These are phyloP conservation scores for Prorops nasuta DNA, from an alignment of 1,140 invertebrate species.

Conservation along the genomic window DNA sequence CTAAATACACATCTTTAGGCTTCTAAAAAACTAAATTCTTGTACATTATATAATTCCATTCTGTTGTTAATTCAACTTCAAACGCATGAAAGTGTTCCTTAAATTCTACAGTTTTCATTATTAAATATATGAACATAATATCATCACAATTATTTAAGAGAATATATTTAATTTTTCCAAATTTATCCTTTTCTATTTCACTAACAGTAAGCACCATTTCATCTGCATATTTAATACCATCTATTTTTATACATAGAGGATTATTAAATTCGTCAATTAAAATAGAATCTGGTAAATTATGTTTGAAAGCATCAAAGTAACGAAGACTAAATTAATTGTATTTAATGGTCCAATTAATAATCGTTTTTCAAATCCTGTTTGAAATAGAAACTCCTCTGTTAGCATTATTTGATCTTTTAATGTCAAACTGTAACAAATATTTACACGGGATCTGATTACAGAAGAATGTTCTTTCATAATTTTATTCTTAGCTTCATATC, in stretches of 20 bases:
- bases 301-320: neutral
- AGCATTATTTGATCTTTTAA: slow-evolving; percentile 1
- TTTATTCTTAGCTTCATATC: slow-evolving; percentile 9
- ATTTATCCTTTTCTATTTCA: neutral
- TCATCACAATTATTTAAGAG: neutral
- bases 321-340: neutral
- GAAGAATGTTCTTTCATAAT: slow-evolving; percentile 2
- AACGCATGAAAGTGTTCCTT: neutral
- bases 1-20: no score
- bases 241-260: neutral
- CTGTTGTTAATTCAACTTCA: neutral
- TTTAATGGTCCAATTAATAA: neutral
- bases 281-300: neutral
- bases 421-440: slow-evolving; percentile 1
- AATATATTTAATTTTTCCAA: neutral
- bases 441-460: neutral
- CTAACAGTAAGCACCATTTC: neutral
- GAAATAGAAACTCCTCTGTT: neutral
- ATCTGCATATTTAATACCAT: neutral
- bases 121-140: neutral
- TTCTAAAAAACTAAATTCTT: no score
- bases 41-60: neutral
- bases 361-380: neutral
- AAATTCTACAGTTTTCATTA: neutral
- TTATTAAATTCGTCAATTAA: neutral